phyloP scores from a whole-genome alignment of 2,797 vertebrate species.

The Lepilemur septentrionalis region DNA sequence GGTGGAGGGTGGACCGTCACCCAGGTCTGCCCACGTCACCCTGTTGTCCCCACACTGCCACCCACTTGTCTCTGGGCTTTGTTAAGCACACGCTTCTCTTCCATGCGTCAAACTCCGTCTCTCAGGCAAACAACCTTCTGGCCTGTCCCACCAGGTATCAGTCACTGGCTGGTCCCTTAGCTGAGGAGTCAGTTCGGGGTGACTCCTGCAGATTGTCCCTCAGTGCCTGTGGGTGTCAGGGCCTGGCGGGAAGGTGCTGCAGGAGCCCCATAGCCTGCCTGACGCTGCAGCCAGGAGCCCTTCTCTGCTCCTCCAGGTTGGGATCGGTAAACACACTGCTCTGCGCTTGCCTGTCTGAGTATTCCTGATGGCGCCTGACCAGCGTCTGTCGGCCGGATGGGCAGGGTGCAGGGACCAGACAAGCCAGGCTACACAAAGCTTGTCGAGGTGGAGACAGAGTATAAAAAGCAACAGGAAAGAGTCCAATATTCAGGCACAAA shows the following conservation, averaged over 20 bases:
- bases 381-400: rapidly evolving
- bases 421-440: too few species aligned
- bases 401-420: neutral
- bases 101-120: neutral
- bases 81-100: neutral
- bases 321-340: rapidly evolving
- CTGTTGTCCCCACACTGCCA: rapidly evolving
- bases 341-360: rapidly evolving
- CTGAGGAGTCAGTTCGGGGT: neutral
- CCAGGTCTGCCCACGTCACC: neutral
- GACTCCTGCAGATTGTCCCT: too few species aligned
- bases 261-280: neutral
- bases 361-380: rapidly evolving
- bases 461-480: neutral
- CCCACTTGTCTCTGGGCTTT: neutral
- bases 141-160: rapidly evolving
- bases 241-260: too few species aligned
- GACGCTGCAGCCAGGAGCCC: rapidly evolving
- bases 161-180: rapidly evolving
- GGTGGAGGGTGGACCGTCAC: neutral
- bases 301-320: neutral
- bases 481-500: too few species aligned
- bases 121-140: neutral
- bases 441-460: neutral
- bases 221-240: rapidly evolving